phyloP scores from a whole-genome alignment of 2,888 invertebrate species.

The Sthenelais limicola region DNA sequence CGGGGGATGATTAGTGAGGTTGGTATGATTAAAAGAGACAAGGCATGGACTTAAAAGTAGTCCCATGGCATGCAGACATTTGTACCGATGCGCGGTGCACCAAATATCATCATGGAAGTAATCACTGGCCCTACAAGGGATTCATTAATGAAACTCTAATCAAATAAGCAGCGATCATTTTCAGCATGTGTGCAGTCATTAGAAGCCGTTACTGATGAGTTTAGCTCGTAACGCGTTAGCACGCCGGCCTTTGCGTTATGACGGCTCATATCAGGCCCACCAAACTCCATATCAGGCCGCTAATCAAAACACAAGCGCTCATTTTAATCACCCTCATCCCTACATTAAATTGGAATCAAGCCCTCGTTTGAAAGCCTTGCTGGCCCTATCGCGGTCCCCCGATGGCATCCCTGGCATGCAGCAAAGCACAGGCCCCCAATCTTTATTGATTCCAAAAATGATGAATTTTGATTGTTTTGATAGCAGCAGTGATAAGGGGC shows the following conservation, averaged over 20 bases:
- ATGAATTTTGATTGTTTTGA: slow-evolving; percentile 40
- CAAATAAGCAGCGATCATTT: slow-evolving; percentile 39
- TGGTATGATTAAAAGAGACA: too few relatives aligned
- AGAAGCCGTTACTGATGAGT: slow-evolving; percentile 10
- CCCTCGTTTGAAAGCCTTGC: not conserved
- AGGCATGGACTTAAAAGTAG: too few relatives aligned
- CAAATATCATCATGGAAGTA: slow-evolving; percentile 30
- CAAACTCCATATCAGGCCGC: not conserved
- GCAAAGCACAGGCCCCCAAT: not conserved
- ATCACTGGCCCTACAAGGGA: slow-evolving; percentile 14
- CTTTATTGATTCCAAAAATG: slow-evolving; percentile 26
- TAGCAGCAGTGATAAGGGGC: slow-evolving; percentile 21
- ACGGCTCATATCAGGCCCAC: not conserved
- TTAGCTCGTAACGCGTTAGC: not conserved
- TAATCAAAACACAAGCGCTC: slow-evolving; percentile 23
- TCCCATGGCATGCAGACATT: too few relatives aligned
- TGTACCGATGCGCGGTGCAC: too few relatives aligned
- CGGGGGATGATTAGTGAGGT: too few relatives aligned
- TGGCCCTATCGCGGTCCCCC: not conserved
- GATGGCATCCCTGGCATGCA: slow-evolving; percentile 6
- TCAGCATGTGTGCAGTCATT: slow-evolving; percentile 38
- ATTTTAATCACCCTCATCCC: slow-evolving; percentile 33
- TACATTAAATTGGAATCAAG: slow-evolving; percentile 37
- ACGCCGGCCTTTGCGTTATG: too few relatives aligned
- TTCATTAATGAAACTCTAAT: slow-evolving; percentile 32